These are phyloP conservation scores for Amphipoea lucens DNA, from an alignment of 2,888 invertebrate genomes.

Conservation along the genomic window DNA sequence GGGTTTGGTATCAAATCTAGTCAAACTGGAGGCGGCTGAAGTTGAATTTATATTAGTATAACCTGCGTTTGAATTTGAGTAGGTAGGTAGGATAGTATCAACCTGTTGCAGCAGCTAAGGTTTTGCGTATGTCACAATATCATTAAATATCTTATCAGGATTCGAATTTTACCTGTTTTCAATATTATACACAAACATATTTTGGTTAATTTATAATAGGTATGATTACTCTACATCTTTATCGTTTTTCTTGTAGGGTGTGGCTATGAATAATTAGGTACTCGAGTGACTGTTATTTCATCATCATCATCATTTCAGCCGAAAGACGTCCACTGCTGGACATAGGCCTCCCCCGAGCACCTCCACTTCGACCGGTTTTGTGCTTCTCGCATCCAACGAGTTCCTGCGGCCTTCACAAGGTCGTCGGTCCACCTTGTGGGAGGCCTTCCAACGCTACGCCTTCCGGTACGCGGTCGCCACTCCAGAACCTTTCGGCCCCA, in stretches of 20 bases:
- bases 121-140: slow-evolving; percentile 1
- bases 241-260: slow-evolving; percentile 3
- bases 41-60: neutral
- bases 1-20: neutral
- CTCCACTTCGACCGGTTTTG: too few species aligned
- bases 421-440: too few species aligned
- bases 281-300: slow-evolving; percentile 2
- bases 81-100: neutral
- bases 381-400: too few species aligned
- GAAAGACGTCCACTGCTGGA: too few species aligned
- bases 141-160: slow-evolving; percentile 18
- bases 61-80: too few species aligned
- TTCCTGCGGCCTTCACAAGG: too few species aligned
- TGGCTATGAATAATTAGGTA: slow-evolving; percentile 4
- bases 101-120: neutral
- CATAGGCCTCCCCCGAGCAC: too few species aligned
- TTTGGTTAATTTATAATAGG: neutral
- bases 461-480: too few species aligned
- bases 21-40: neutral
- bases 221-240: neutral
- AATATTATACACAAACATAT: slow-evolving; percentile 1
- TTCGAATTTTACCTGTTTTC: slow-evolving; percentile 21
- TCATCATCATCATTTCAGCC: too few species aligned
- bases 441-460: too few species aligned
- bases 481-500: too few species aligned